Evolutionary conservation across 2,113 vertebrate genomes (phyloP), one percentile per base, ranked within the genome.

Genomic region (Cyanocitta stelleri): DNA sequence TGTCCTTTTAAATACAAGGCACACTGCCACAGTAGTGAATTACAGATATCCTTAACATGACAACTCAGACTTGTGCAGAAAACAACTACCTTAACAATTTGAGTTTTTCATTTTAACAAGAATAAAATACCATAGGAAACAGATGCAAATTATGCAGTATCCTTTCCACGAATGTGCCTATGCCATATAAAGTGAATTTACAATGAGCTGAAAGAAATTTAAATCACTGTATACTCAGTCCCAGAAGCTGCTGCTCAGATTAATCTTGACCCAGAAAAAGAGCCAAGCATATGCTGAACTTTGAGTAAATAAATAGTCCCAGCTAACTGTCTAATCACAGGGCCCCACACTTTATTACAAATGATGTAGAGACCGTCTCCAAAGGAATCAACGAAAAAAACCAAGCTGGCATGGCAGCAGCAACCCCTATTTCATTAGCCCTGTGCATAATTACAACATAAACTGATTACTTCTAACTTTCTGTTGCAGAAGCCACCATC

Each of bases 71-170:
- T 59, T 62, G 27, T 33, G 46, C 18, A 77, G 82, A 24, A 76
- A 95, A 92, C 44, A 91, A 73, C 56, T 43, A 59, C 39, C 46
- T 91, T 32, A 62, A 67, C 27, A 33, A 87, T 67, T 35, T 67
- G 52, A 85, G 37, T 55, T 97, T 95, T 96, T 90, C 64, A 90
- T 92, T 93, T 90, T 89, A 83, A 80, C 55, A 89, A 67, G 44
- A 56, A 93, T 51, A 78, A 95, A 89, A 84, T 54, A 81, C 64
- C 41, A 81, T 1, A 83, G 62, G 49, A 96, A 84, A 68, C 33
- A 90, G 49, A 21, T 56, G 67, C 16, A 3, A 94, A 32, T 58
- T 83, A 69, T 69, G 37, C 29, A 81, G 72, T 32, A 74, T 30
- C 35, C n/a, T 64, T 83, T 75, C 35, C 58, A 89, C 44, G 52